phyloP scores from a whole-genome alignment of 1,140 invertebrate genomes.

The Procambarus clarkii region DNA sequence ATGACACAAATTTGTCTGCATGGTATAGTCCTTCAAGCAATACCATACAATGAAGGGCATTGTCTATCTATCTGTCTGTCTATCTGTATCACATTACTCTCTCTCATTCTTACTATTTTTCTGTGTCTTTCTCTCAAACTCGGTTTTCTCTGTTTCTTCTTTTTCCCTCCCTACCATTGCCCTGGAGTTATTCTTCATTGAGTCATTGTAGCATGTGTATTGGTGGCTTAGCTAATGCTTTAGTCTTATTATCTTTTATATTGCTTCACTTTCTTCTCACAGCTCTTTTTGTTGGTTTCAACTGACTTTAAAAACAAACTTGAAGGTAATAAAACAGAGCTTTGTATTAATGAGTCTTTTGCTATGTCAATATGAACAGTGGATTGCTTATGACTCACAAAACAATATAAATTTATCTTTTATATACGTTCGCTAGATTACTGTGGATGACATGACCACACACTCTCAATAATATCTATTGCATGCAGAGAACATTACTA shows the following conservation, averaged over 20 bases:
- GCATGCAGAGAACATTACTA: background rate
- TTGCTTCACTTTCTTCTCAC: background rate
- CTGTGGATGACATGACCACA: background rate
- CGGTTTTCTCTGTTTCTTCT: background rate
- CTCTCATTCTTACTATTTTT: background rate
- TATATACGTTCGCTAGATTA: no score
- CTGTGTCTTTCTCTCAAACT: background rate
- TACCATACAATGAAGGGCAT: no score
- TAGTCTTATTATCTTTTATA: background rate
- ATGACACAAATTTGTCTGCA: background rate
- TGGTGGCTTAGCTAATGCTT: slow-evolving; percentile 2
- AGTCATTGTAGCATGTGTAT: slow-evolving; percentile 3
- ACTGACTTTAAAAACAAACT: slow-evolving; percentile 7
- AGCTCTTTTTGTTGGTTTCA: background rate
- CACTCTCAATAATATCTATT: background rate
- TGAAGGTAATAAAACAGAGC: background rate
- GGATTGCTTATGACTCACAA: background rate
- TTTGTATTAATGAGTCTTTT: background rate
- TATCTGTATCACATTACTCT: background rate
- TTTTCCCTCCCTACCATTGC: background rate
- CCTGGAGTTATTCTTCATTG: background rate
- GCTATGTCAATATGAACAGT: background rate
- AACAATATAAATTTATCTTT: background rate
- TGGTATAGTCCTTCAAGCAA: background rate
- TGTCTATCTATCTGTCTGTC: background rate